Conservation (phyloP, 2,113 vertebrate species). For the Leucoraja erinaceus region DNA sequence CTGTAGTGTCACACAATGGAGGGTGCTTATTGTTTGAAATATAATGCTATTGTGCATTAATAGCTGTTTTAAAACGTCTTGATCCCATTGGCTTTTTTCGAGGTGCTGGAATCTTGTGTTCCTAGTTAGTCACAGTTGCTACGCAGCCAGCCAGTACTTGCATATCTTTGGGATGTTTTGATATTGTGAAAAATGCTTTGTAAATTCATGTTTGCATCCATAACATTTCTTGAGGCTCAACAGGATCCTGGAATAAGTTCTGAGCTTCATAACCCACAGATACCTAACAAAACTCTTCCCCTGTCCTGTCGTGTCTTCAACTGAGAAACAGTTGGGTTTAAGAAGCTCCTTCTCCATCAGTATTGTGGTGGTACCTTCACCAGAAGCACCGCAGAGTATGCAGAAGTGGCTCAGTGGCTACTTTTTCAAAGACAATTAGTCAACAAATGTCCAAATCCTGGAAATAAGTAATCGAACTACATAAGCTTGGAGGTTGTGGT, state of each 20-base stretch:
- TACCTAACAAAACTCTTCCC: background rate
- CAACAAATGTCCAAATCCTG: too few relatives aligned
- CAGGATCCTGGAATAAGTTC: background rate
- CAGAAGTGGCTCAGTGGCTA: too few relatives aligned
- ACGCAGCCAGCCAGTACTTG: background rate
- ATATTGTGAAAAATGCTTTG: background rate
- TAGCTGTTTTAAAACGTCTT: background rate
- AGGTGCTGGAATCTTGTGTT: background rate
- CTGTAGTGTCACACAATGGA: background rate
- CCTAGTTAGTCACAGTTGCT: background rate
- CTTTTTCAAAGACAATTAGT: too few relatives aligned
- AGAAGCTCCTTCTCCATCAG: too few relatives aligned
- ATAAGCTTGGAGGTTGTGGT: too few relatives aligned
- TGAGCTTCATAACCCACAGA: background rate
- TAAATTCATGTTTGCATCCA: background rate
- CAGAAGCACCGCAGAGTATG: too few relatives aligned
- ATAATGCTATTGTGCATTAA: background rate
- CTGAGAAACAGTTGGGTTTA: background rate
- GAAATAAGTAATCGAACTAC: too few relatives aligned
- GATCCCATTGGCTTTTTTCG: background rate
- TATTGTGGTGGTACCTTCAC: too few relatives aligned
- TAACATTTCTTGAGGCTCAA: background rate
- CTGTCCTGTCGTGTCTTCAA: background rate
- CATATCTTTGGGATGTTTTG: background rate
- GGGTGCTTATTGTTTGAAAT: background rate